Evolutionary conservation across 2,797 vertebrate species (phyloP).

Genomic region (Pagetopsis macropterus): DNA sequence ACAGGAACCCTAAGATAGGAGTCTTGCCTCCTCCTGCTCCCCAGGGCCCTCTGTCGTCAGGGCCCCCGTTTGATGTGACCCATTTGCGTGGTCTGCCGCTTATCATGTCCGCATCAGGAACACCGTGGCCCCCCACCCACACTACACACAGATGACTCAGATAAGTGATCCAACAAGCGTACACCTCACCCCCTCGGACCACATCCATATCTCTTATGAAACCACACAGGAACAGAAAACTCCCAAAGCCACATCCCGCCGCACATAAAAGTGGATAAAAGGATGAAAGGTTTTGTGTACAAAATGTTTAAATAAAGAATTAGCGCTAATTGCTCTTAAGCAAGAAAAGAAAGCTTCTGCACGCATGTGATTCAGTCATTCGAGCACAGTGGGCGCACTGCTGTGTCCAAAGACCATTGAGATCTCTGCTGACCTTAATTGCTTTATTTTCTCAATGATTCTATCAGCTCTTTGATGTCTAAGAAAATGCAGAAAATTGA

Average conservation of each 20-base stretch:
- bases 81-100: slow-evolving; percentile 76
- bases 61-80: slow-evolving; percentile 75
- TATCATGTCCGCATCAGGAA: slow-evolving; percentile 78
- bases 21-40: slow-evolving; percentile 72
- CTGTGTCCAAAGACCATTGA: slow-evolving; percentile 80
- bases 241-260: slow-evolving; percentile 76
- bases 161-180: slow-evolving; percentile 72
- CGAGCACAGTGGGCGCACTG: slow-evolving; percentile 74
- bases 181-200: slow-evolving; percentile 63
- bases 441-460: slow-evolving; percentile 84
- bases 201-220: slow-evolving; percentile 71
- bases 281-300: slow-evolving; percentile 86
- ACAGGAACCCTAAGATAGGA: slow-evolving; percentile 77
- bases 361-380: slow-evolving; percentile 81
- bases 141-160: slow-evolving; percentile 76
- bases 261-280: slow-evolving; percentile 85
- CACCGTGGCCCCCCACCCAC: slow-evolving; percentile 77
- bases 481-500: slow-evolving; percentile 85
- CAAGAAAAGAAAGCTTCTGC: slow-evolving; percentile 84
- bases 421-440: slow-evolving; percentile 82
- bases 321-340: slow-evolving; percentile 85
- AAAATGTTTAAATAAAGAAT: slow-evolving; percentile 89
- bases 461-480: slow-evolving; percentile 85
- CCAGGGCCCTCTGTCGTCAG: slow-evolving; percentile 72
- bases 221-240: slow-evolving; percentile 77